phyloP scores from a whole-genome alignment of 2,888 invertebrate genomes.

The Oligia fasciuncula region DNA sequence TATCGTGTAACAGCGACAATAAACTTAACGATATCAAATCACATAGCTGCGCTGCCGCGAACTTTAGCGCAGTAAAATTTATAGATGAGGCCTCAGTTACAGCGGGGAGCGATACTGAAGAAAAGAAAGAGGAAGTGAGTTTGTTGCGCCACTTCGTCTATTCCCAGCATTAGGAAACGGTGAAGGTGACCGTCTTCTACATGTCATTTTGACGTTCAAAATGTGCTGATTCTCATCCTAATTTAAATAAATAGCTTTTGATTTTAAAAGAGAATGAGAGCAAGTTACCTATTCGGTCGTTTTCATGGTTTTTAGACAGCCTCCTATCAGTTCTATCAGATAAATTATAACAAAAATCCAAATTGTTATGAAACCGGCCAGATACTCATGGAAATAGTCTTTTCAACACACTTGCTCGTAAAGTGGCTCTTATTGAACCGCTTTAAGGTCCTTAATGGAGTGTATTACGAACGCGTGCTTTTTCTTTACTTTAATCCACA shows the following conservation, averaged over 20 bases:
- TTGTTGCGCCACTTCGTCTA: neutral
- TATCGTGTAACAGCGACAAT: constrained; percentile 48
- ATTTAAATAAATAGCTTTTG: neutral
- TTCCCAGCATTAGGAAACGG: neutral
- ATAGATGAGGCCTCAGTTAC: constrained; percentile 35
- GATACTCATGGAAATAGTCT: neutral
- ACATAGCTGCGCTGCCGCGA: constrained; percentile 50
- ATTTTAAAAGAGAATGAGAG: neutral
- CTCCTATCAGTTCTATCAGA: neutral
- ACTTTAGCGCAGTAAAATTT: constrained; percentile 67
- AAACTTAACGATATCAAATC: constrained; percentile 64
- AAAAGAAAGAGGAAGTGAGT: neutral
- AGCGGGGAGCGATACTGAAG: constrained; percentile 42
- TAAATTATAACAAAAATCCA: neutral
- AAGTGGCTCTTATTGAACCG: too few relatives aligned
- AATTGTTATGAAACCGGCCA: neutral
- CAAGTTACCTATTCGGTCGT: neutral
- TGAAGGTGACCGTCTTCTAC: neutral
- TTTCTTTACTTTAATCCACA: too few relatives aligned
- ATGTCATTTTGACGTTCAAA: neutral
- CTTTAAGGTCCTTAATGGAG: too few relatives aligned
- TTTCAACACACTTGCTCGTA: too few relatives aligned
- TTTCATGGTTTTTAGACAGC: neutral
- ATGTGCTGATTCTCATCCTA: neutral
- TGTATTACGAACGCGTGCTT: too few relatives aligned